These are phyloP conservation scores for Sepioteuthis lessoniana DNA, from an alignment of 2,888 invertebrate species.

Conservation along the genomic window DNA sequence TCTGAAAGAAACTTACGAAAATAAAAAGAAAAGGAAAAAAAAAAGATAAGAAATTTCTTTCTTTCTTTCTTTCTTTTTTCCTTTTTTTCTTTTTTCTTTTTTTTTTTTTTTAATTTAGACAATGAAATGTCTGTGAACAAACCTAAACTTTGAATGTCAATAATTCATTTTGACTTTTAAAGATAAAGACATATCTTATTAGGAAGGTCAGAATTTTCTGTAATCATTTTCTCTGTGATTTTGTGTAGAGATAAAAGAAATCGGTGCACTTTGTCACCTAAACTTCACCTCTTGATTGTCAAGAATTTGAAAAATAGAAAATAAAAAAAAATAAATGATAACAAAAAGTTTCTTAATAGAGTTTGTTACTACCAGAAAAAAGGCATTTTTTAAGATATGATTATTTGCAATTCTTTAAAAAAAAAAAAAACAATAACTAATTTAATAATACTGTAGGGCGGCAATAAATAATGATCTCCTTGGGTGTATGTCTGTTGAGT, in stretches of 20 bases:
- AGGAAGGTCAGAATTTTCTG: not conserved
- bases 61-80: too few relatives aligned
- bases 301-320: too few relatives aligned
- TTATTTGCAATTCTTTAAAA: too few relatives aligned
- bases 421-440: too few relatives aligned
- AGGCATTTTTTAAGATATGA: too few relatives aligned
- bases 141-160: not conserved
- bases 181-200: not conserved
- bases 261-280: not conserved
- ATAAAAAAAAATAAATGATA: not conserved
- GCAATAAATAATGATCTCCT: too few relatives aligned
- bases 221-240: not conserved
- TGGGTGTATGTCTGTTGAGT: too few relatives aligned
- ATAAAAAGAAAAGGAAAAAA: not conserved
- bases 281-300: not conserved
- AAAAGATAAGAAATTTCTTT: too few relatives aligned
- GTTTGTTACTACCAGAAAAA: too few relatives aligned
- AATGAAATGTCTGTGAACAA: not conserved
- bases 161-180: not conserved
- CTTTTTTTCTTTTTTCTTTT: too few relatives aligned
- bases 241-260: not conserved
- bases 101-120: not conserved
- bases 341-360: too few relatives aligned
- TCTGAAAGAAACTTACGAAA: not conserved
- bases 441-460: too few relatives aligned